Conservation (phyloP, 2,888 invertebrate species). For the Himalopsyche kuldschensis region DNA sequence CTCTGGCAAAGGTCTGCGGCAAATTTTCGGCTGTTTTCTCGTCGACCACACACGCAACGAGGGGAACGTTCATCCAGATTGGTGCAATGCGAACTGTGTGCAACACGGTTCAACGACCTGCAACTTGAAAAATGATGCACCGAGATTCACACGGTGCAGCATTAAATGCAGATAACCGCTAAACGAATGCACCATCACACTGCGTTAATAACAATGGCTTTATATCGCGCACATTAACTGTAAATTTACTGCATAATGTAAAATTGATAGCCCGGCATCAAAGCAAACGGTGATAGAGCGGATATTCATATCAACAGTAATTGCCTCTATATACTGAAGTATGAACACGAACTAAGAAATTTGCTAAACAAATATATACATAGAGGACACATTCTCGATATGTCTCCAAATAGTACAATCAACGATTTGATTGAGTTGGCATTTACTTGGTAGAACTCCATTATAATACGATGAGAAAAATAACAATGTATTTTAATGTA, state of each 20-base stretch:
- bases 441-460: too few species aligned
- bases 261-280: too few species aligned
- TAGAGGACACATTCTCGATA: too few species aligned
- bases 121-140: not conserved
- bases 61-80: not conserved
- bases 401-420: too few species aligned
- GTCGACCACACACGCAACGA: not conserved
- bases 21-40: not conserved
- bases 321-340: too few species aligned
- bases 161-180: not conserved
- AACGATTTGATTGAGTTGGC: too few species aligned
- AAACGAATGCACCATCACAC: not conserved
- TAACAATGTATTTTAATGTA: too few species aligned
- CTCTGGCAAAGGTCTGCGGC: not conserved
- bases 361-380: too few species aligned
- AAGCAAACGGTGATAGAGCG: too few species aligned
- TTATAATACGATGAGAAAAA: too few species aligned
- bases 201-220: not conserved
- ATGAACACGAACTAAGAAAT: too few species aligned
- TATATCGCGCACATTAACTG: not conserved
- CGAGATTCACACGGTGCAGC: not conserved
- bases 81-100: not conserved
- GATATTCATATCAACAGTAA: too few species aligned
- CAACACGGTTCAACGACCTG: not conserved
- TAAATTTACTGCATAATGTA: not conserved